A percentile compares a stretch with the other conserved stretches of the same genome.
phyloP scores from a whole-genome alignment of 2,797 vertebrate species.

The Masticophis lateralis region DNA sequence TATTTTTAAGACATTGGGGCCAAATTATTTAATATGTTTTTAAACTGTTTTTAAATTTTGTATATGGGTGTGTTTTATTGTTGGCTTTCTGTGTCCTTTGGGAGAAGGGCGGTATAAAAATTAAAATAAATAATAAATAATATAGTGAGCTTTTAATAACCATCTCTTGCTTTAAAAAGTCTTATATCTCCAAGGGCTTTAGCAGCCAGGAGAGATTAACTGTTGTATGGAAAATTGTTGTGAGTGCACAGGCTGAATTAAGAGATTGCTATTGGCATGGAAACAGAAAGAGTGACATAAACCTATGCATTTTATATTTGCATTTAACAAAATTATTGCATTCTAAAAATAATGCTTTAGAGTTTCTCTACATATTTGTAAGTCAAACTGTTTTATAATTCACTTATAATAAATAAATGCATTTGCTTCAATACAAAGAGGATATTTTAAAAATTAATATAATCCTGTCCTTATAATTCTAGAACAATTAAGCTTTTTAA shows the following conservation, averaged over 20 bases:
- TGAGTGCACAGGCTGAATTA: not conserved
- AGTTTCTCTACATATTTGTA: not conserved
- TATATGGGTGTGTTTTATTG: too few relatives aligned
- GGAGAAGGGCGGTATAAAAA: too few relatives aligned
- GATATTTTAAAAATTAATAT: not conserved
- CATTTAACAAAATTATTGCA: not conserved
- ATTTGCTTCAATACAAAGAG: not conserved
- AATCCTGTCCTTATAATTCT: not conserved
- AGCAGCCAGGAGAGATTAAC: not conserved
- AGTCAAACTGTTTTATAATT: not conserved
- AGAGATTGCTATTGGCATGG: not conserved
- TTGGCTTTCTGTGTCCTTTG: too few relatives aligned
- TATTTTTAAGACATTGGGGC: too few relatives aligned
- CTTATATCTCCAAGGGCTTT: not conserved
- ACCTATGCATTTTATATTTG: not conserved
- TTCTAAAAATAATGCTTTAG: not conserved
- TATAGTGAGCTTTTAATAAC: not conserved
- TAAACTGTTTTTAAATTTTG: too few relatives aligned
- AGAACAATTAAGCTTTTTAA: not conserved
- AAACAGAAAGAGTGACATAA: not conserved
- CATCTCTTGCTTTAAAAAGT: not conserved
- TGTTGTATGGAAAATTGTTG: not conserved
- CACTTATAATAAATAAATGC: not conserved
- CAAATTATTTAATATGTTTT: too few relatives aligned
- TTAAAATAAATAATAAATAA: too few relatives aligned